Base-by-base conservation (phyloP, 2,797 vertebrate genomes). In the Macroramphosus scolopax region DNA sequence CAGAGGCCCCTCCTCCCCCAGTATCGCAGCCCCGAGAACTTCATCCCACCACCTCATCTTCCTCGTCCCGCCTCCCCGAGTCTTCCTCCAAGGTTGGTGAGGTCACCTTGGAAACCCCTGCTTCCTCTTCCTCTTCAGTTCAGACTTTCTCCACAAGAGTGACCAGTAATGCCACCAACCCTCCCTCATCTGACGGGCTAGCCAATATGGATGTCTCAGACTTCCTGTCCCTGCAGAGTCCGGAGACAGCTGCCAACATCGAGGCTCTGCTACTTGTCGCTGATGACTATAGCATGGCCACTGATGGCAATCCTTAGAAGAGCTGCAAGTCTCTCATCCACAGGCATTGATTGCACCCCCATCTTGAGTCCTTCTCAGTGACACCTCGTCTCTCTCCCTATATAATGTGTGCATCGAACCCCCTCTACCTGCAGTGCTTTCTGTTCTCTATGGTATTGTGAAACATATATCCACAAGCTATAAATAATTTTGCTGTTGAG, bases 121-220 rank as follows among this genome's bases (percentile, higher is more conserved):
- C 79, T 12, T 59, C 74, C 0, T 63, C 76, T 9, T 58, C 81
- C 7, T 32, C 77, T 41, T 56, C 77, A 24, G 54, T 66, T 58
- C 83, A 83, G 77, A 86, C 82, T 43, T 77, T 85, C 42, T 66
- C 86, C 17, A 53, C 59, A 0, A 68, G 73, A 40, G 83, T 53
- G 32, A 63, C 63, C 34, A 28, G 54, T 61, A 54, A 66, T 30
- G 60, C 74, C 50, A 22, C 58, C 29, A 71, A 80, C 78, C 82
- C 87, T 42, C 67, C 89, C 52, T 79, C 89, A 5, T 83, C 88
- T 29, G 91, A 93, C 55, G 87, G 87, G 0, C 87, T 97, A 82
- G 87, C 93, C 87, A 93, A 87, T 72, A 94, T 97, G 91, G 93
- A 98, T 61, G 88, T 97, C 59, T 93, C 93, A 0, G 93, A 95